These are phyloP conservation scores for Mythimna lalbum DNA, from an alignment of 2,888 invertebrate species.

Conservation along the genomic window DNA sequence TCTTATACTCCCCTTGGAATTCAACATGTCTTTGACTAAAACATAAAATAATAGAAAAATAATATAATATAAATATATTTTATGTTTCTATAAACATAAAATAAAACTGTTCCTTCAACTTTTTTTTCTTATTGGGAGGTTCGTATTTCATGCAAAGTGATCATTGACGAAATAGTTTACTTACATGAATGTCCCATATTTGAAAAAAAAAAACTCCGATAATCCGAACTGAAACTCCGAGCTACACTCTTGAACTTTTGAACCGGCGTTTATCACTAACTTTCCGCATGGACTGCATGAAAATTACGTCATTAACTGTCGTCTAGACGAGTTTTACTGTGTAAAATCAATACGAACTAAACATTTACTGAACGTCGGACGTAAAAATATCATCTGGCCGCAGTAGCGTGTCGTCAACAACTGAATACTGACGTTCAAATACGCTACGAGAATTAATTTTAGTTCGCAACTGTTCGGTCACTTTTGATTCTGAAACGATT, in stretches of 20 bases:
- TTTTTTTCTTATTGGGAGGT: no score
- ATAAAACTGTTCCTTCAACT: constrained; percentile 16
- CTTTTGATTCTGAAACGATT: constrained; percentile 68
- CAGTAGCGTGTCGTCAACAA: constrained; percentile 84
- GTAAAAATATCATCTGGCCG: constrained; percentile 81
- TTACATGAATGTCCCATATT: constrained; percentile 85
- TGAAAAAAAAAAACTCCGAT: constrained; percentile 43
- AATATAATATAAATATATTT: no score
- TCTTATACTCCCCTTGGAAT: constrained; percentile 82
- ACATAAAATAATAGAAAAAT: constrained; percentile 65
- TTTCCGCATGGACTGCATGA: constrained; percentile 68
- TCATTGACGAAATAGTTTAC: constrained; percentile 64
- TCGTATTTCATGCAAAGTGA: constrained; percentile 5
- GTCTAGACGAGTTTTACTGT: constrained; percentile 69
- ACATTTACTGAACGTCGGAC: constrained; percentile 72
- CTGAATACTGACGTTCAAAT: constrained; percentile 84
- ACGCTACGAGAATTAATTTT: constrained; percentile 84
- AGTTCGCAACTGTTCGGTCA: constrained; percentile 76
- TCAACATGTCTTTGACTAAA: constrained; percentile 84
- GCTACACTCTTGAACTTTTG: constrained; percentile 70
- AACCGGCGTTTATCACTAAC: constrained; percentile 67
- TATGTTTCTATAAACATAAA: no score
- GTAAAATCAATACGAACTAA: constrained; percentile 82
- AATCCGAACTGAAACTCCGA: constrained; percentile 30
- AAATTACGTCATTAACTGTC: constrained; percentile 74